Conservation (phyloP, 2,113 vertebrate genomes). For the Thunnus maccoyii region DNA sequence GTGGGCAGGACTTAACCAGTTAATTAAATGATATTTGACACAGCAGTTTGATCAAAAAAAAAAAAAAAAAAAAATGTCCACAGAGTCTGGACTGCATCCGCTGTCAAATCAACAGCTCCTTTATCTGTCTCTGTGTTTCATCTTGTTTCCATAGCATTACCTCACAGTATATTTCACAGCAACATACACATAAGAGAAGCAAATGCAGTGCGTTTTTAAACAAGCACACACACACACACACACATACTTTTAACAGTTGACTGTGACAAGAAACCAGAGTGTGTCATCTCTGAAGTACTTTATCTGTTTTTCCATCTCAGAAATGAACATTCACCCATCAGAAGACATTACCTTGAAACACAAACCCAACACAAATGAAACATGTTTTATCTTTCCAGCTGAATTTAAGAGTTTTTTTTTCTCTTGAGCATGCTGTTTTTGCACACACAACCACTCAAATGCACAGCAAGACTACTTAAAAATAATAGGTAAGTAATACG, state of each 20-base stretch:
- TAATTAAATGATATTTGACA: slow-evolving; percentile 74
- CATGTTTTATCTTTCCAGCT: not conserved
- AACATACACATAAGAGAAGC: not conserved
- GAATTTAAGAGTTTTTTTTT: not conserved
- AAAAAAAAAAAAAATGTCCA: too few relatives aligned
- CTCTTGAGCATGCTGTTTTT: not conserved
- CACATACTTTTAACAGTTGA: not conserved
- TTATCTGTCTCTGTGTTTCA: not conserved
- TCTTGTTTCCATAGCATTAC: slow-evolving; percentile 32
- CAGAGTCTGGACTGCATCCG: slow-evolving; percentile 44
- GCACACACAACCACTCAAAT: slow-evolving; percentile 10
- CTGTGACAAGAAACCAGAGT: not conserved
- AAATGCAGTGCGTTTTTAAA: not conserved
- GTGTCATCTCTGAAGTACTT: not conserved
- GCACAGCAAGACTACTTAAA: not conserved
- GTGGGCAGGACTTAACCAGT: slow-evolving; percentile 19
- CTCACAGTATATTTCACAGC: slow-evolving; percentile 3
- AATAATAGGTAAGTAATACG: not conserved
- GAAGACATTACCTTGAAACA: slow-evolving; percentile 6
- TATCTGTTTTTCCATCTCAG: slow-evolving; percentile 5
- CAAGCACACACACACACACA: not conserved
- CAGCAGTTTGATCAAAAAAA: slow-evolving; percentile 57
- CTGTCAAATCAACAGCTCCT: slow-evolving; percentile 38
- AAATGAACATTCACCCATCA: not conserved
- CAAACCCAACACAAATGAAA: slow-evolving; percentile 15